Conservation (phyloP, 2,113 vertebrate species). For the Lanius collurio region DNA sequence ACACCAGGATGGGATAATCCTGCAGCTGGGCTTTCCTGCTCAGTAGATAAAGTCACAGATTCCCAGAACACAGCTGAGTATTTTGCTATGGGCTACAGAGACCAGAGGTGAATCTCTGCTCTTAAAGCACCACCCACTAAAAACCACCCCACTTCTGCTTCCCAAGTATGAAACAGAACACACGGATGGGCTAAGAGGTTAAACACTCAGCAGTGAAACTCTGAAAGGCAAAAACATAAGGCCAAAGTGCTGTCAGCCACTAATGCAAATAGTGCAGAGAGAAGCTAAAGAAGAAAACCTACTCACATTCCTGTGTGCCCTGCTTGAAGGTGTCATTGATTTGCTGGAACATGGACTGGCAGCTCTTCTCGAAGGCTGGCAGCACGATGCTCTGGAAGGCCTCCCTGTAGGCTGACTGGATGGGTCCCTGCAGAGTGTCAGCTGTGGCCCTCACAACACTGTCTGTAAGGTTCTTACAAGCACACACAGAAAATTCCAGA, state of each 20-base stretch:
- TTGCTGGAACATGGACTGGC: constrained; percentile 98
- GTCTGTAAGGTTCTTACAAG: constrained; percentile 86
- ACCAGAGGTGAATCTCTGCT: neutral
- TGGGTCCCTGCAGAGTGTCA: constrained; percentile 91
- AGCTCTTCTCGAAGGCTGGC: constrained; percentile 94
- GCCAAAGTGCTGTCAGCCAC: neutral
- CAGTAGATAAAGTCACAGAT: neutral
- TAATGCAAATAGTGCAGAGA: neutral
- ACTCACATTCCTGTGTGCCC: constrained; percentile 96
- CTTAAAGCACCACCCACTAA: neutral
- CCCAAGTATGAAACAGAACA: neutral
- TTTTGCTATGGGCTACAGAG: neutral
- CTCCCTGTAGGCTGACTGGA: constrained; percentile 92
- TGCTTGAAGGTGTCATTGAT: constrained; percentile 98
- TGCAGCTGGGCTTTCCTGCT: neutral
- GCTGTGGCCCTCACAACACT: constrained; percentile 89
- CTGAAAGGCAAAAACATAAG: neutral
- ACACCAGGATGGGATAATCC: neutral
- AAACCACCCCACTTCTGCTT: neutral
- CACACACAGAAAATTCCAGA: neutral
- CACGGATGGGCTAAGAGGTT: neutral
- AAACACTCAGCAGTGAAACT: neutral
- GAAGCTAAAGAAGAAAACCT: neutral
- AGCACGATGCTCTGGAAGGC: constrained; percentile 91
- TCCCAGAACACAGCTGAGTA: neutral